A percentile compares a stretch with the other conserved stretches of the same genome.
Evolutionary conservation across 2,113 vertebrate species (phyloP).

Genomic region (Oreochromis spilurus): DNA sequence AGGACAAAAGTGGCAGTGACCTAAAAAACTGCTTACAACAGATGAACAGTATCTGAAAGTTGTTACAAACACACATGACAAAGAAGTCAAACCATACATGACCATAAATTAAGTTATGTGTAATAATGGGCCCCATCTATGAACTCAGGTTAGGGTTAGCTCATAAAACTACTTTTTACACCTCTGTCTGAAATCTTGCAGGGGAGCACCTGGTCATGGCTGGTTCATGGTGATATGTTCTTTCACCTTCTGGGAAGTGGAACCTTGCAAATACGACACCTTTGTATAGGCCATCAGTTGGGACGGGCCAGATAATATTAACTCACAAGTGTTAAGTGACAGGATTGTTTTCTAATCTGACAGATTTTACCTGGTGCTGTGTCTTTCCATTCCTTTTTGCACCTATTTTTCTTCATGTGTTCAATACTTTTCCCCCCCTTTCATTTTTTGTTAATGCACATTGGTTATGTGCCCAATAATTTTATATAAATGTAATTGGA

Average conservation of each 20-base stretch:
- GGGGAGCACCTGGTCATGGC: too few species aligned
- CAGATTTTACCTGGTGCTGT: neutral
- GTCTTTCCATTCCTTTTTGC: neutral
- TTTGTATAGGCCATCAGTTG: neutral
- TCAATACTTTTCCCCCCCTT: neutral
- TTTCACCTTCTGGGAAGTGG: too few species aligned
- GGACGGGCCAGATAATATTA: neutral
- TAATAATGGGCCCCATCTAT: neutral
- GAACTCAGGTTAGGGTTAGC: neutral
- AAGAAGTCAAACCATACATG: neutral
- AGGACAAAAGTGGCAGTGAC: neutral
- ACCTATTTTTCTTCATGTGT: neutral
- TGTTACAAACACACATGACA: neutral
- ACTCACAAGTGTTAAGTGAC: neutral
- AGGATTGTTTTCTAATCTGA: neutral
- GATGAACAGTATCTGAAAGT: neutral
- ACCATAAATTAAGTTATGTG: neutral
- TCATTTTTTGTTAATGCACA: neutral
- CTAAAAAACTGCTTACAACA: neutral
- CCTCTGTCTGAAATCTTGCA: too few species aligned
- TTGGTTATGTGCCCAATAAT: neutral
- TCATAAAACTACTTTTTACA: too few species aligned
- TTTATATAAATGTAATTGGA: neutral
- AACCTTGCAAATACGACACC: neutral
- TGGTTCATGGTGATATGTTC: too few species aligned